Conservation (phyloP, 2,888 invertebrate genomes). For the Arge pagana region DNA sequence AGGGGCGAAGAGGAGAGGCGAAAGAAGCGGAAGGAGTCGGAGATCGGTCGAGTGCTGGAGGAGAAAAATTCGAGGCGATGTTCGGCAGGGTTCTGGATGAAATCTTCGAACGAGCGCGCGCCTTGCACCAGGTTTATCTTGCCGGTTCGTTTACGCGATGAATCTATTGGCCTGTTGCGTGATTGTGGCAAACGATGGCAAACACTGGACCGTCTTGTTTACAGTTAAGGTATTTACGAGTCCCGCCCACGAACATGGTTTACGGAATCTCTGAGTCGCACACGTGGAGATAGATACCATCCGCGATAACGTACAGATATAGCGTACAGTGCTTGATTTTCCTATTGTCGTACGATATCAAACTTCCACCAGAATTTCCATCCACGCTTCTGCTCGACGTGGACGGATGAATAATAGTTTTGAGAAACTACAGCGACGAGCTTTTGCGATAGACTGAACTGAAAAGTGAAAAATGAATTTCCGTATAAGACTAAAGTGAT, state of each 20-base stretch:
- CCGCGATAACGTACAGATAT: no score
- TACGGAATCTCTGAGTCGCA: constrained; percentile 16
- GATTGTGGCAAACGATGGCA: constrained; percentile 34
- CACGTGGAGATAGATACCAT: no score
- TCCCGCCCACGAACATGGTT: constrained; percentile 45
- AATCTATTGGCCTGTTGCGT: constrained; percentile 26
- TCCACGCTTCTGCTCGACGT: no score
- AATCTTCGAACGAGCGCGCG: constrained; percentile 7
- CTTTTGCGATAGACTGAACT: no score
- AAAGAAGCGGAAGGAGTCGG: background rate
- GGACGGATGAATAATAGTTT: no score
- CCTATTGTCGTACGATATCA: no score
- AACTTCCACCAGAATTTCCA: no score
- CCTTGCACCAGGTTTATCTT: constrained; percentile 28
- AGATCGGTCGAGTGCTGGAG: background rate
- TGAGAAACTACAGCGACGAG: no score
- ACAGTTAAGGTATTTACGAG: constrained; percentile 50
- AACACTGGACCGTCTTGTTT: constrained; percentile 49
- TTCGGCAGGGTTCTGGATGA: background rate
- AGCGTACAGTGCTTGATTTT: no score
- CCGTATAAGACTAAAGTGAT: no score
- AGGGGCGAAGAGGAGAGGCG: background rate
- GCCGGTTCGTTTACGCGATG: constrained; percentile 23
- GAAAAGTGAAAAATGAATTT: no score
- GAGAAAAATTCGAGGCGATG: background rate